Percentiles rank a stretch among this genome's conserved stretches.
phyloP scores from a whole-genome alignment of 2,113 vertebrate species.

The Motacilla tschutschensis region DNA sequence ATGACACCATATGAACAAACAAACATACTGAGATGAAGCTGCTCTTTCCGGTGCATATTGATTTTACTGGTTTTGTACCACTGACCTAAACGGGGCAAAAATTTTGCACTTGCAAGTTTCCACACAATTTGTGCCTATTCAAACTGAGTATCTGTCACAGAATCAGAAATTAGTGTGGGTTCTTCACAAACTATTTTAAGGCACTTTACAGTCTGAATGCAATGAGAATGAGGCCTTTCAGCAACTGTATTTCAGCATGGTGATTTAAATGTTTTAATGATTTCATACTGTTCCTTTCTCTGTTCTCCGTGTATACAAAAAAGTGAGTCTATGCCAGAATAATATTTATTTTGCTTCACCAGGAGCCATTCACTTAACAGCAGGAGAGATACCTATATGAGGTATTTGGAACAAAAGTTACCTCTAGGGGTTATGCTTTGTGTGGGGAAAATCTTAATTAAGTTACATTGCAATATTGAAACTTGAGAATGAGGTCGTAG shows the following conservation, averaged over 20 bases:
- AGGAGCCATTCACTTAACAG: conserved; percentile 22
- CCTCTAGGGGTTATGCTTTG: conserved; percentile 37
- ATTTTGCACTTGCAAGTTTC: not conserved
- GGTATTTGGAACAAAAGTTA: conserved; percentile 44
- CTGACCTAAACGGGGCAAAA: not conserved
- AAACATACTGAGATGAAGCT: not conserved
- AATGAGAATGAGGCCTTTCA: not conserved
- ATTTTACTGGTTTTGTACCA: not conserved
- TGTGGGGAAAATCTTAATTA: conserved; percentile 54
- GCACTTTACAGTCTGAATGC: not conserved
- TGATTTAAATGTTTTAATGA: conserved; percentile 36
- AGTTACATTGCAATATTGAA: conserved; percentile 57
- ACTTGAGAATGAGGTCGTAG: conserved; percentile 43
- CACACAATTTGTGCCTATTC: not conserved
- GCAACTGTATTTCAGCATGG: not conserved
- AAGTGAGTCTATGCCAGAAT: conserved; percentile 6
- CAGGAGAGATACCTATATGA: conserved; percentile 22
- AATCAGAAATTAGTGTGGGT: not conserved
- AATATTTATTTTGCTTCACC: conserved; percentile 52
- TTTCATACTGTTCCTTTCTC: conserved; percentile 35
- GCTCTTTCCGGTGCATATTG: not conserved
- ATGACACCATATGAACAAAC: not conserved
- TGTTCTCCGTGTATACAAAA: not conserved
- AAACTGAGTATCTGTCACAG: not conserved
- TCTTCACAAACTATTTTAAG: not conserved